These are phyloP conservation scores for Drosophila truncata DNA, from an alignment of 1,140 invertebrate genomes.

Conservation along the genomic window DNA sequence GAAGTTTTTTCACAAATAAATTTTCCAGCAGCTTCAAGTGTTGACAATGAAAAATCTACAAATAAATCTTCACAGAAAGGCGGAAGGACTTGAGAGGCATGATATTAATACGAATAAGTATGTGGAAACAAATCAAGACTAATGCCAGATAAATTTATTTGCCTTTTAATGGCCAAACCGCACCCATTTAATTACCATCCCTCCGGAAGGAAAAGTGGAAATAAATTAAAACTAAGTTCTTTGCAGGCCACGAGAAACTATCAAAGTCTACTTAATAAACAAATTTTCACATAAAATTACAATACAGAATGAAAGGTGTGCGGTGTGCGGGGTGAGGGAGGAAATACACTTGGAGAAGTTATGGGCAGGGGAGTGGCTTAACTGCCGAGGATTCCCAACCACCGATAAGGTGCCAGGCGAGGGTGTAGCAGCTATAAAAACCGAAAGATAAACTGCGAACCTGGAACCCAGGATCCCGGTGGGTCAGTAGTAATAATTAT, in stretches of 20 bases:
- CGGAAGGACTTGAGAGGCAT: slow-evolving; percentile 5
- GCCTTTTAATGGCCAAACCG: slow-evolving; percentile 66
- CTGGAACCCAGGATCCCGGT: slow-evolving; percentile 28
- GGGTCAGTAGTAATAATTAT: slow-evolving; percentile 80
- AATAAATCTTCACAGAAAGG: slow-evolving; percentile 31
- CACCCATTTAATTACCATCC: slow-evolving; percentile 80
- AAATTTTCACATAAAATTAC: slow-evolving; percentile 83
- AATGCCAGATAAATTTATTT: slow-evolving; percentile 67
- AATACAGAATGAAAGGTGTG: slow-evolving; percentile 39
- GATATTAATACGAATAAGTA: slow-evolving; percentile 50
- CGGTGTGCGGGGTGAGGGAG: neutral
- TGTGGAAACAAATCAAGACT: slow-evolving; percentile 76
- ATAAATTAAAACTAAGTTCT: slow-evolving; percentile 72
- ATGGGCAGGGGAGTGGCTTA: slow-evolving; percentile 80
- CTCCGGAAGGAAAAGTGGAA: slow-evolving; percentile 72
- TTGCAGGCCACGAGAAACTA: slow-evolving; percentile 61
- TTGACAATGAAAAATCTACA: slow-evolving; percentile 51
- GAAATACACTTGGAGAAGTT: slow-evolving; percentile 75
- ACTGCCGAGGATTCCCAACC: slow-evolving; percentile 36
- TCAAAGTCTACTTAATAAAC: slow-evolving; percentile 80
- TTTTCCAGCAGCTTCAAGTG: slow-evolving; percentile 36
- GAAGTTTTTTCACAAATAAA: slow-evolving; percentile 53
- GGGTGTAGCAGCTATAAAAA: slow-evolving; percentile 62
- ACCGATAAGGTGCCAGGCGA: slow-evolving; percentile 43
- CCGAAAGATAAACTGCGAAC: slow-evolving; percentile 67